Percentiles rank a stretch among this genome's conserved stretches.
phyloP scores from a whole-genome alignment of 2,113 vertebrate species.

The Bombycilla garrulus region DNA sequence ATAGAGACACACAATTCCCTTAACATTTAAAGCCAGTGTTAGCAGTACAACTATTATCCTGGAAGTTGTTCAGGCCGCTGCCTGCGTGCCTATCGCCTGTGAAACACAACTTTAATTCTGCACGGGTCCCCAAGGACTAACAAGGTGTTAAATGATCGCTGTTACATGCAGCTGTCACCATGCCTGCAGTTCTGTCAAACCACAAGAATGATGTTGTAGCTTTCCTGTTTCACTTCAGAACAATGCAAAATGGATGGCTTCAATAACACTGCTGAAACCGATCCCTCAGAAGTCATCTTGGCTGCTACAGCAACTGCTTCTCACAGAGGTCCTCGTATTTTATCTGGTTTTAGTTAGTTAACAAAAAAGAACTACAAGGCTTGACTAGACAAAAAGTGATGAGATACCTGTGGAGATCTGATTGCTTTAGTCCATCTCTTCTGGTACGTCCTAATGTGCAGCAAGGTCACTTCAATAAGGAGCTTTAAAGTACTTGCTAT shows the following conservation, averaged over 20 bases:
- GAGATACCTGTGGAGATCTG: neutral
- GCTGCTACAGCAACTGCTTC: neutral
- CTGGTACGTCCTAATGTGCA: neutral
- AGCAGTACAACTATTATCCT: neutral
- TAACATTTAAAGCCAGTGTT: neutral
- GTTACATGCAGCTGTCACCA: neutral
- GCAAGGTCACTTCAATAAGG: neutral
- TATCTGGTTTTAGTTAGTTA: neutral
- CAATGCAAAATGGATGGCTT: neutral
- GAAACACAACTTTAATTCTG: slow-evolving; percentile 21
- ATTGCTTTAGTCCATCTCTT: neutral
- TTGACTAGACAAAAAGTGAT: neutral
- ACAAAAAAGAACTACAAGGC: neutral
- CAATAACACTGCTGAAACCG: neutral
- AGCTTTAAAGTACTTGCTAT: neutral
- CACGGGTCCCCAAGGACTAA: neutral
- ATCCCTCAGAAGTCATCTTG: neutral
- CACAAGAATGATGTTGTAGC: neutral
- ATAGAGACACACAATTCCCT: neutral
- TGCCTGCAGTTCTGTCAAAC: neutral
- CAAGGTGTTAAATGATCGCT: neutral
- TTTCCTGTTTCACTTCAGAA: neutral
- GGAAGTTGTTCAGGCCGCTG: neutral
- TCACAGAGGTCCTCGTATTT: neutral
- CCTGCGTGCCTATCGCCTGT: rapidly evolving